Percentiles rank a stretch among this genome's conserved stretches.
Conservation (phyloP, 1,140 invertebrate species). For the Drosophila santomea region DNA sequence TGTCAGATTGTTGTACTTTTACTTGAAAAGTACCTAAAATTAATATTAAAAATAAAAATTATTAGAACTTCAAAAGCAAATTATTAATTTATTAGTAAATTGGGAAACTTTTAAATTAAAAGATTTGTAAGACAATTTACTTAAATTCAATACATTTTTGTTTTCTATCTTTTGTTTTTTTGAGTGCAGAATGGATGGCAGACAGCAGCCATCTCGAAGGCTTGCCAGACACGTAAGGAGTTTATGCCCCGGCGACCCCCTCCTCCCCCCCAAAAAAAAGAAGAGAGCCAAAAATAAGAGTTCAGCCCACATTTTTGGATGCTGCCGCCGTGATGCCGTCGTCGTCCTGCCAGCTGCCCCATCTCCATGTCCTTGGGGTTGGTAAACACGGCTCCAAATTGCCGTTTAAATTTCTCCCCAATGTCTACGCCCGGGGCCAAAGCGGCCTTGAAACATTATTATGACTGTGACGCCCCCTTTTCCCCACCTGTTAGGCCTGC, state of each 20-base stretch:
- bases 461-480: slow-evolving; percentile 51
- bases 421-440: slow-evolving; percentile 53
- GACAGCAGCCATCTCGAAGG: slow-evolving; percentile 6
- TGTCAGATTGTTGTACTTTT: too few relatives aligned
- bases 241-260: slow-evolving; percentile 38
- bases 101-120: not conserved
- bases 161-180: not conserved
- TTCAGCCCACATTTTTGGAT: slow-evolving; percentile 57
- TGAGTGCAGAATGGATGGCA: slow-evolving; percentile 2
- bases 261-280: not conserved
- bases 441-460: slow-evolving; percentile 79
- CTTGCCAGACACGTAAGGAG: slow-evolving; percentile 72
- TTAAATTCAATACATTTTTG: too few relatives aligned
- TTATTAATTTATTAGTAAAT: not conserved
- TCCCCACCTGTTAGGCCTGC: slow-evolving; percentile 41
- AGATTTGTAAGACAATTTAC: not conserved
- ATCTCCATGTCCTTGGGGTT: slow-evolving; percentile 68
- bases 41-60: too few relatives aligned
- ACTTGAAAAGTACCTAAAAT: too few relatives aligned
- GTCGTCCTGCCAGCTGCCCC: slow-evolving; percentile 11
- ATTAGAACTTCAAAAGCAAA: not conserved
- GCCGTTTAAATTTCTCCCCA: slow-evolving; percentile 82
- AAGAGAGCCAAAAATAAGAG: slow-evolving; percentile 58
- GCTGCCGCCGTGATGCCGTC: slow-evolving; percentile 38
- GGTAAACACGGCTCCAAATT: slow-evolving; percentile 80